phyloP scores from a whole-genome alignment of 2,888 invertebrate genomes.

The Mythimna ferrago region DNA sequence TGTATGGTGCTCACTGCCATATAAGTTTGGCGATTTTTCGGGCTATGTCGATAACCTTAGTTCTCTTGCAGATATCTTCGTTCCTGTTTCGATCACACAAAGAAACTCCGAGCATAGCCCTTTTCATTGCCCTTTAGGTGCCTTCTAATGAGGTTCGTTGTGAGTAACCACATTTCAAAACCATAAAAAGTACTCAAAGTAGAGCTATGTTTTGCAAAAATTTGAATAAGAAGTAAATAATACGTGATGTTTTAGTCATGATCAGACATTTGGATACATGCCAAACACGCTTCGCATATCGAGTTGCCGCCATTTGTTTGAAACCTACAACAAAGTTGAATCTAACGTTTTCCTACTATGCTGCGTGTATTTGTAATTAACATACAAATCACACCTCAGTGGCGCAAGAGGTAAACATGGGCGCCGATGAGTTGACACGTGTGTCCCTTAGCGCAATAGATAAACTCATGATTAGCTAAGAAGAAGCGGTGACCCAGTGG shows the following conservation, averaged over 20 bases:
- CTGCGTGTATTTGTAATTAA: slow-evolving; percentile 30
- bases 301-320: slow-evolving; percentile 8
- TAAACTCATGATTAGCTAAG: neutral
- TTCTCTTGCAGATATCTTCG: too few species aligned
- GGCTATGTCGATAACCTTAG: too few species aligned
- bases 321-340: neutral
- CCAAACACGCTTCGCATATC: slow-evolving; percentile 33
- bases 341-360: slow-evolving; percentile 17
- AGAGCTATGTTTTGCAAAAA: slow-evolving; percentile 14
- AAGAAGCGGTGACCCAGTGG: neutral
- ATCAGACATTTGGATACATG: slow-evolving; percentile 17
- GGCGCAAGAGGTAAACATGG: slow-evolving; percentile 35
- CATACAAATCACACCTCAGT: slow-evolving; percentile 34
- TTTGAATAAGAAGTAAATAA: slow-evolving; percentile 17
- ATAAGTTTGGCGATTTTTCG: too few species aligned
- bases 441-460: slow-evolving; percentile 3
- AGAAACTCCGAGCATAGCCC: too few species aligned
- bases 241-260: slow-evolving; percentile 40
- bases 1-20: too few species aligned
- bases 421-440: slow-evolving; percentile 18
- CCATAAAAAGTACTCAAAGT: neutral
- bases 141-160: too few species aligned
- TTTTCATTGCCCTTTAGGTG: too few species aligned
- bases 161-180: too few species aligned
- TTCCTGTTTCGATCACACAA: too few species aligned